Evolutionary conservation across 2,888 invertebrate species (phyloP).

Genomic region (Eulithis testata): DNA sequence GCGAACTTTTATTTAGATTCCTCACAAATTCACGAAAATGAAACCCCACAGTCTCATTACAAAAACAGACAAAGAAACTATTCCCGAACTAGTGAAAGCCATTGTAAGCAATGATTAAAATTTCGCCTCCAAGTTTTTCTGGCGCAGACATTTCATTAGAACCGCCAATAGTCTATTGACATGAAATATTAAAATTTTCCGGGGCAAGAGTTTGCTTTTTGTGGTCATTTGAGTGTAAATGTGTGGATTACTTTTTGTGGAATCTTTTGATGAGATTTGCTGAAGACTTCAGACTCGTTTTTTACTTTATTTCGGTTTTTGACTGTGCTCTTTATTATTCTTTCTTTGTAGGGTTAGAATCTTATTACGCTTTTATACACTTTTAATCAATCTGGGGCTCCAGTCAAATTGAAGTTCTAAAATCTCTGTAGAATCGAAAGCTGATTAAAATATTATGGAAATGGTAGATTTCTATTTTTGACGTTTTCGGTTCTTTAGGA

Average conservation of each 20-base stretch:
- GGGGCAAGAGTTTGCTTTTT: constrained; percentile 34
- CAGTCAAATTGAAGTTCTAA: too few relatives aligned
- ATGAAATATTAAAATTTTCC: constrained; percentile 47
- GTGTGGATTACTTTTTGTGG: constrained; percentile 28
- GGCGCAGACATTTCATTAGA: constrained; percentile 40
- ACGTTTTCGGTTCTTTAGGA: too few relatives aligned
- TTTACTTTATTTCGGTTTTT: not conserved
- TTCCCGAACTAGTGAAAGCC: constrained; percentile 31
- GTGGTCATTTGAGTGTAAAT: constrained; percentile 34
- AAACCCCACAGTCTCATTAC: constrained; percentile 13
- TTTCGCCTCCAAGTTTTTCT: constrained; percentile 36
- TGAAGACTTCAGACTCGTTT: constrained; percentile 11
- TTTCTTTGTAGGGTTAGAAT: too few relatives aligned
- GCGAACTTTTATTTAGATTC: too few relatives aligned
- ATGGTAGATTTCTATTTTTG: too few relatives aligned
- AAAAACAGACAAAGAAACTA: constrained; percentile 36
- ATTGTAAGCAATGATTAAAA: constrained; percentile 42
- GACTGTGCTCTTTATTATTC: not conserved
- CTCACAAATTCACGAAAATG: too few relatives aligned
- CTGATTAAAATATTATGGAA: too few relatives aligned
- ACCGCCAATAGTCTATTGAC: constrained; percentile 41
- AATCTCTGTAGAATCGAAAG: too few relatives aligned
- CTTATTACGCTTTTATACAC: too few relatives aligned
- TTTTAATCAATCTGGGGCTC: too few relatives aligned
- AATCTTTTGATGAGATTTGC: constrained; percentile 20